Percentiles rank a stretch among this genome's conserved stretches.
Evolutionary conservation across 1,140 invertebrate species (phyloP).

Genomic region (Ectropis grisescens): DNA sequence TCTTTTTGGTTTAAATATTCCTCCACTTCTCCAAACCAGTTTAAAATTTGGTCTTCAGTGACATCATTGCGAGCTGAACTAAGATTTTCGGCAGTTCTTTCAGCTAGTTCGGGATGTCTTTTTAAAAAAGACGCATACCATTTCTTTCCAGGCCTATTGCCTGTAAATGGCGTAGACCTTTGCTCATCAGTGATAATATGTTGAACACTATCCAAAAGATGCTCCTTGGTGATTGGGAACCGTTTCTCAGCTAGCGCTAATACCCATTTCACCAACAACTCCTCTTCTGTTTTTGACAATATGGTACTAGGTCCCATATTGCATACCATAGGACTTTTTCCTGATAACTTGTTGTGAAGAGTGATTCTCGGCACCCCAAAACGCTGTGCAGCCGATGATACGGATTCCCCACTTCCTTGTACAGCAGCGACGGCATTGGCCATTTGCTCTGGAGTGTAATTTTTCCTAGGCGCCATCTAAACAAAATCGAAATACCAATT

Average conservation of each 20-base stretch:
- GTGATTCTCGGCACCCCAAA: conserved; percentile 14
- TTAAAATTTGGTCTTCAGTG: conserved; percentile 21
- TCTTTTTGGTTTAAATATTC: conserved; percentile 21
- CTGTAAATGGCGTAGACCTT: conserved; percentile 19
- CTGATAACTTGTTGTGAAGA: conserved; percentile 11
- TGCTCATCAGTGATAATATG: conserved; percentile 29
- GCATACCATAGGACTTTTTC: conserved; percentile 11
- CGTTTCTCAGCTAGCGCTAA: conserved; percentile 28
- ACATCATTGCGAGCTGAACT: conserved; percentile 24
- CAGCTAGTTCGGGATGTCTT: conserved; percentile 25
- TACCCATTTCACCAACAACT: conserved; percentile 30
- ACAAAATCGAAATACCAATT: conserved; percentile 48
- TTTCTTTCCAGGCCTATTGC: conserved; percentile 31
- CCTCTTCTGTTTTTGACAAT: conserved; percentile 29
- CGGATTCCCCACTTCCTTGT: conserved; percentile 7
- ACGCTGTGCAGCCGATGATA: conserved; percentile 6
- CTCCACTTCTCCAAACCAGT: conserved; percentile 31
- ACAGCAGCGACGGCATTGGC: conserved; percentile 10
- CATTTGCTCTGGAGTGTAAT: conserved; percentile 10
- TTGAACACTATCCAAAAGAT: conserved; percentile 38
- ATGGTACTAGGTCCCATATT: conserved; percentile 23
- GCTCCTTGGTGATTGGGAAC: conserved; percentile 36
- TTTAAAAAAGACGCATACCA: conserved; percentile 45
- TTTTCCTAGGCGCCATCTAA: conserved; percentile 14
- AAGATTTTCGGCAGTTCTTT: conserved; percentile 32